Evolutionary conservation across 1,140 invertebrate genomes (phyloP).

Genomic region (Nephila pilipes): DNA sequence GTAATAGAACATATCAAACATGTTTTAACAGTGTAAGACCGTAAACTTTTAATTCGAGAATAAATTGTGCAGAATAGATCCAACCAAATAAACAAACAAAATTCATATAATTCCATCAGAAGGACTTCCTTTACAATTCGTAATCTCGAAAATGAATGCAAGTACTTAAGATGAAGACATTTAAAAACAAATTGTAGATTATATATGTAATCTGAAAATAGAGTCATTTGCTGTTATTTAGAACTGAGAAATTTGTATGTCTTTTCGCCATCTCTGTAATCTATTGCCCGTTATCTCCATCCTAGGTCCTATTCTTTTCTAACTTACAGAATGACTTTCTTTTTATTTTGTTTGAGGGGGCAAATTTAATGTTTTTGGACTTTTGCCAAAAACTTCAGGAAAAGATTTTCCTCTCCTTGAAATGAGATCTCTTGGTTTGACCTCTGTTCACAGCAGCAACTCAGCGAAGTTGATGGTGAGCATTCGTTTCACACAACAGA

Average conservation of each 20-base stretch:
- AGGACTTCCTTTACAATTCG: too few relatives aligned
- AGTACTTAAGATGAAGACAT: too few relatives aligned
- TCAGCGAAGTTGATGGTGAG: background rate
- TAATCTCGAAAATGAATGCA: too few relatives aligned
- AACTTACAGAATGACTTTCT: slow-evolving; percentile 9
- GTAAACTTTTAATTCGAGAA: too few relatives aligned
- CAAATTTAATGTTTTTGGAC: slow-evolving; percentile 27
- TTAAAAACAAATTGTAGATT: too few relatives aligned
- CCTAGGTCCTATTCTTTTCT: slow-evolving; percentile 15
- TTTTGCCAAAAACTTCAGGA: background rate
- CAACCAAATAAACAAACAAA: too few relatives aligned
- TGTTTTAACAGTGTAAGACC: too few relatives aligned
- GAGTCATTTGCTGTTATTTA: background rate
- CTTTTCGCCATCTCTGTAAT: background rate
- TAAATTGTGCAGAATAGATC: too few relatives aligned
- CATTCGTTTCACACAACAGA: background rate
- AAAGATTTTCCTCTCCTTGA: background rate
- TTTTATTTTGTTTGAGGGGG: background rate
- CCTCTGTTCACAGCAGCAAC: slow-evolving; percentile 14
- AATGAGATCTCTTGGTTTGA: slow-evolving; percentile 8
- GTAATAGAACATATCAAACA: too few relatives aligned
- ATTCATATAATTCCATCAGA: too few relatives aligned
- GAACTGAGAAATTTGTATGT: background rate
- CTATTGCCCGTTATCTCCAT: background rate
- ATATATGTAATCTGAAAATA: too few relatives aligned